Conservation (phyloP, 2,888 invertebrate genomes). For the Heteromurus nitidus region DNA sequence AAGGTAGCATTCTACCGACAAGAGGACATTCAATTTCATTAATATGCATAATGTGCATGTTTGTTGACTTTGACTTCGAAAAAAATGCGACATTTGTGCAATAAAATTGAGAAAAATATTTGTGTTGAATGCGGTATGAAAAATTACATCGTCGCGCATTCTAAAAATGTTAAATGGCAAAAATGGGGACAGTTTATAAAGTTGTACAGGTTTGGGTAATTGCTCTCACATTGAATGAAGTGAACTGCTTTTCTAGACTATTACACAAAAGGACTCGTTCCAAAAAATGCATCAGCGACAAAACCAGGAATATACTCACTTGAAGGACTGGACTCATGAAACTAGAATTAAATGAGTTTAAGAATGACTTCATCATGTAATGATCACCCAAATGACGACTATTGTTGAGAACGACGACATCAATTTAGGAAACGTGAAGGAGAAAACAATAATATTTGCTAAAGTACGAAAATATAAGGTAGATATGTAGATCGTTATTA, state of each 20-base stretch:
- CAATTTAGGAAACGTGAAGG: too few relatives aligned
- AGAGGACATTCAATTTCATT: too few relatives aligned
- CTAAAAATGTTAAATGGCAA: background rate
- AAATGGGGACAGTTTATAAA: background rate
- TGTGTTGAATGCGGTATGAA: background rate
- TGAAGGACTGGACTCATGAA: background rate
- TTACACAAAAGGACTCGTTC: background rate
- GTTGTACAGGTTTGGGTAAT: constrained; percentile 7
- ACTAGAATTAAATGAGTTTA: background rate
- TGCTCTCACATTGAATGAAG: background rate
- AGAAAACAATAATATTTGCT: too few relatives aligned
- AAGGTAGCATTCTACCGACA: too few relatives aligned
- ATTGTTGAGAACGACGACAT: too few relatives aligned
- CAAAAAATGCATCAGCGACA: constrained; percentile 7
- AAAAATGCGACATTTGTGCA: too few relatives aligned
- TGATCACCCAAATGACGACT: background rate
- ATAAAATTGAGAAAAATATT: too few relatives aligned
- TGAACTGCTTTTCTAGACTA: background rate
- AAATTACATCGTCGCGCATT: background rate
- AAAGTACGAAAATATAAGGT: too few relatives aligned
- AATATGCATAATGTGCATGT: too few relatives aligned
- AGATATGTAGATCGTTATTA: background rate
- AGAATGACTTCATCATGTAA: constrained; percentile 16
- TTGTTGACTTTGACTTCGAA: too few relatives aligned
- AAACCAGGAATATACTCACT: background rate